Evolutionary conservation across 2,797 vertebrate genomes (phyloP).

Genomic region (Coranthus polyacanthus): DNA sequence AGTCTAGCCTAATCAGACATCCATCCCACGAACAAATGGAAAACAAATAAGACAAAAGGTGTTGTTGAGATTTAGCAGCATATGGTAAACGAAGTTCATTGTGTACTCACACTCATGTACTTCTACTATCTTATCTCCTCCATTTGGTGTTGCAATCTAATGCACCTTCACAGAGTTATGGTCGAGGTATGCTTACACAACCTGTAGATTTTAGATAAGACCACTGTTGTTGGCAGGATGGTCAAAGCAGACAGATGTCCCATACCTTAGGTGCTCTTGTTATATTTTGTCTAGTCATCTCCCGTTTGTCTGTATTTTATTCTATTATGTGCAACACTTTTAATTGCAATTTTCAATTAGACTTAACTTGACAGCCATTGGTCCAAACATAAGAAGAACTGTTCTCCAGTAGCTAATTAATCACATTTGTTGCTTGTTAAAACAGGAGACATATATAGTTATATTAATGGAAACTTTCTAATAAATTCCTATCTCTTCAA

Average conservation of each 20-base stretch:
- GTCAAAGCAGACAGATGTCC: slow-evolving; percentile 2
- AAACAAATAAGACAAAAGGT: not conserved
- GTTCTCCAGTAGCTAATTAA: slow-evolving; percentile 13
- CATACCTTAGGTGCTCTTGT: not conserved
- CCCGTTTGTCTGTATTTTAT: not conserved
- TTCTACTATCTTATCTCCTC: slow-evolving; percentile 80
- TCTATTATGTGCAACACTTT: not conserved
- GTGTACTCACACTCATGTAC: slow-evolving; percentile 38
- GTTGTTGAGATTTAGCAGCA: not conserved
- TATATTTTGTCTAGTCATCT: not conserved
- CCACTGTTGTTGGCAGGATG: slow-evolving; percentile 37
- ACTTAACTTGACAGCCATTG: not conserved
- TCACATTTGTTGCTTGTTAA: not conserved
- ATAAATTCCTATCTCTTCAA: slow-evolving; percentile 13
- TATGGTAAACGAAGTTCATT: slow-evolving; percentile 37
- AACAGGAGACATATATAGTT: slow-evolving; percentile 20
- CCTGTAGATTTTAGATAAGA: slow-evolving; percentile 72
- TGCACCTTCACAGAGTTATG: slow-evolving; percentile 65
- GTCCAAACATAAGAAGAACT: slow-evolving; percentile 11
- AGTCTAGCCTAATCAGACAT: not conserved
- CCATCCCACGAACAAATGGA: not conserved
- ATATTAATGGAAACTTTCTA: slow-evolving; percentile 45
- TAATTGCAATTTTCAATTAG: not conserved
- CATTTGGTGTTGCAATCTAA: slow-evolving; percentile 77
- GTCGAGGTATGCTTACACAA: slow-evolving; percentile 79